Base-by-base conservation (phyloP, 92 coral and sea anemone species). In the Porites rus region DNA sequence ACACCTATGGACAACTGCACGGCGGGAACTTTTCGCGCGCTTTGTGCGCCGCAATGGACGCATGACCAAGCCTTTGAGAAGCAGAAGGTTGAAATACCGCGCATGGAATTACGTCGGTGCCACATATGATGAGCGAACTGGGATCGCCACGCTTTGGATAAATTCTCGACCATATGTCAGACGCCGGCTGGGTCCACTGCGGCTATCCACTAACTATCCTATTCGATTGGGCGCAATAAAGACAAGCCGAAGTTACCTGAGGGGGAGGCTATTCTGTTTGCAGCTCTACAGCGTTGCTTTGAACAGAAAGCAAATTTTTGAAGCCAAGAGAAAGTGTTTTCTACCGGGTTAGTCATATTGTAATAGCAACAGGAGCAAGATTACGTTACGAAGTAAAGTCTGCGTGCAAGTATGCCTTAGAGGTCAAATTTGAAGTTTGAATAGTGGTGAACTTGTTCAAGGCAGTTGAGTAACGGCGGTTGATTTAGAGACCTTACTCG, bases 41-140 rank as follows among this genome's bases (percentile, higher is more conserved):
- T 90, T 92, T 75, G 75, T 84, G 13, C 84, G 51, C 59, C 93
- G 93, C 11, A 58, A 82, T 25, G 87, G 88, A 62, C 75, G 65
- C 1, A 69, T 52, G 77, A 72, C 91, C 2, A 38, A 69, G 4
- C 90, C 93, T 13, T 43, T 90, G 7, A 70, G 76, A 64, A 89
- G 85, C 83, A 86, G 61, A 24, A 60, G 83, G 60, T 52, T 92
- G 10, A 70, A 78, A 7, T 85, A 74, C 79, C 77, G 84, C 10
- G 92, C 95, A 17, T 93, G 96, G 96, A 93, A 90, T 75, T 93
- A 90, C 62, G 93, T 93, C 59, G 96, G 96, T 25, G 90, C 90
- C 12, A 90, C 94, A 4, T 93, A 93, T 64, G 84, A 93, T 75
- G 79, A 79, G 74, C 85, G 84, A 14, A 87, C 91, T 16, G 93